Base-by-base conservation (phyloP, 1,140 invertebrate genomes). In the Aphidius ervi region DNA sequence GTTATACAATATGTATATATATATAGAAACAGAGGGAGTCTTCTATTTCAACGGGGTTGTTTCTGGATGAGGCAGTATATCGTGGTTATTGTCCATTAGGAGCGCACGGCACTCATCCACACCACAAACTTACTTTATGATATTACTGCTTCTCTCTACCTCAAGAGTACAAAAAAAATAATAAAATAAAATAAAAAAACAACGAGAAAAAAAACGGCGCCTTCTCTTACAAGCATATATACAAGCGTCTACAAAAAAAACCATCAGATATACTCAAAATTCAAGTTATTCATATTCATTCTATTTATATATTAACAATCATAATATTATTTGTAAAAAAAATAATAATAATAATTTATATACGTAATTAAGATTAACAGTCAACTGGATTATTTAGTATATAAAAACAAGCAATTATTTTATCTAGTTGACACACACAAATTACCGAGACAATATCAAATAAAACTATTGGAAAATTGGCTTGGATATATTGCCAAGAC, bases 61-160 rank as follows among this genome's bases (percentile, higher is more conserved):
- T 57, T 67, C 52, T 52, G 67, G 63, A 70, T 68, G 69, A 73
- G 71, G 68, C 71, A 70, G 70, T 75, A 75, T 73, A 75, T 75
- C 71, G 70, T 65, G 62, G 73, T 77, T 77, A 77, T 75, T 74
- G 74, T 75, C 75, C 71, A 77, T 77, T 77, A 75, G 67, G 64
- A 68, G 69, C 70, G 67, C 67, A 62, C 68, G 68, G 67, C 65
- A 68, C 65, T 70, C 66, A 74, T 74, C 72, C 68, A 73, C 65
- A 70, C 68, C 71, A 72, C 69, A 63, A 68, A 72, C 72, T 75
- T 75, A 74, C 67, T 76, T 76, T 76, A 76, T 72, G 74, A 75
- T 70, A 73, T 69, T 70, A 64, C 67, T 65, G 63, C 65, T 37
- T 40, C 1, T 40, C 1, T n/a, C 52, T 10, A 54, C 52, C 23